Evolutionary conservation across 2,797 vertebrate species (phyloP).

Genomic region (Melopsittacus undulatus): DNA sequence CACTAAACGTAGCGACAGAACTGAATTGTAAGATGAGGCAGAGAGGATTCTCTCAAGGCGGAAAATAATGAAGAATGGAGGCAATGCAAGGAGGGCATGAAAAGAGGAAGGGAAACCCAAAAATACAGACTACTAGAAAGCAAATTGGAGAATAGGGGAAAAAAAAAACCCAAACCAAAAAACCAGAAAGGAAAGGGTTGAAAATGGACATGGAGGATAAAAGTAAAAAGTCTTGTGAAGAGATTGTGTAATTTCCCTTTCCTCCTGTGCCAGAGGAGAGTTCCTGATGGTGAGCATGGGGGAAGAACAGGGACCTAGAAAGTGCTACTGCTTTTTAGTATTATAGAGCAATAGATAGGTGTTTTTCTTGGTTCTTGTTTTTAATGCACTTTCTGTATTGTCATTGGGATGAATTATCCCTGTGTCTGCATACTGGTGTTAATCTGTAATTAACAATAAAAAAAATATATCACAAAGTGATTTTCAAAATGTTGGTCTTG

Average conservation of each 20-base stretch:
- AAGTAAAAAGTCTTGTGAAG: background rate
- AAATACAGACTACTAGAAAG: background rate
- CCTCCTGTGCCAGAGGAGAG: background rate
- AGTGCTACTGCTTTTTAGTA: background rate
- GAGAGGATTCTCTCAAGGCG: background rate
- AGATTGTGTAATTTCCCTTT: background rate
- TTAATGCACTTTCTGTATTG: background rate
- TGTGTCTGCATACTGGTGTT: background rate
- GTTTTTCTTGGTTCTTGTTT: background rate
- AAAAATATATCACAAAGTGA: background rate
- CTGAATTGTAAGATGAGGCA: background rate
- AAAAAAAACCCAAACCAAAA: no score
- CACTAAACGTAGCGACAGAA: background rate
- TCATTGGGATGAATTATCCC: background rate
- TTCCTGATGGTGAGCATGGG: background rate
- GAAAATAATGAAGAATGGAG: background rate
- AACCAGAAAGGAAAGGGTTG: background rate
- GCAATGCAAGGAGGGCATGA: background rate
- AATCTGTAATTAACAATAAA: background rate
- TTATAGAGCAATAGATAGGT: fast-evolving
- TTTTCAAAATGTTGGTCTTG: background rate
- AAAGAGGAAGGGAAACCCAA: background rate
- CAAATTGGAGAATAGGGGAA: background rate
- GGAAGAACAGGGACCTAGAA: background rate
- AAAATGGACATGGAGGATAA: background rate